Evolutionary conservation across 2,797 vertebrate species (phyloP).

Genomic region (Lindbergichthys nudifrons): DNA sequence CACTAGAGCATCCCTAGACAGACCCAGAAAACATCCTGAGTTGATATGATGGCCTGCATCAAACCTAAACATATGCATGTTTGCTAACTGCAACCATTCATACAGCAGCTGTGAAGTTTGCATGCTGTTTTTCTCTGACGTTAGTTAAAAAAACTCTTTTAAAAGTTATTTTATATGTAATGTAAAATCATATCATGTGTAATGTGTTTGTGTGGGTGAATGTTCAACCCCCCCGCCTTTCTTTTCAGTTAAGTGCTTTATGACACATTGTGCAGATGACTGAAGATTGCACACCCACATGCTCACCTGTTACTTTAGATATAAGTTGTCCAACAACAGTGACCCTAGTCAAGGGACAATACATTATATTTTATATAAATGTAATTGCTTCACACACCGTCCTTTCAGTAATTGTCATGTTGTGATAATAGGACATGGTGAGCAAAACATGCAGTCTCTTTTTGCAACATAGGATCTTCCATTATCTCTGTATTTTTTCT

Average conservation of each 20-base stretch:
- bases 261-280: slow-evolving; percentile 11
- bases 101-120: slow-evolving; percentile 5
- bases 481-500: slow-evolving; percentile 3
- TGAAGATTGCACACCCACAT: not conserved
- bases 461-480: slow-evolving; percentile 9
- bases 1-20: slow-evolving; percentile 14
- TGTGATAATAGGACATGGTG: slow-evolving; percentile 25
- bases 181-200: slow-evolving; percentile 47
- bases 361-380: not conserved
- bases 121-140: slow-evolving; percentile 23
- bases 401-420: slow-evolving; percentile 14
- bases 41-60: slow-evolving; percentile 9
- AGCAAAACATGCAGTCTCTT: slow-evolving; percentile 33
- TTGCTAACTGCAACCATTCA: not conserved
- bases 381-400: not conserved
- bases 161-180: slow-evolving; percentile 45
- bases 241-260: slow-evolving; percentile 50
- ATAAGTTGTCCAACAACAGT: slow-evolving; percentile 12
- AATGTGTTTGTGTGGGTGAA: slow-evolving; percentile 46
- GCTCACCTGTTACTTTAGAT: slow-evolving; percentile 34
- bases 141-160: slow-evolving; percentile 21
- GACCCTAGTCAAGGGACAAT: not conserved
- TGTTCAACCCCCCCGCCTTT: slow-evolving; percentile 36
- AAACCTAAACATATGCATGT: not conserved
- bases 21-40: slow-evolving; percentile 19